Conservation (phyloP, 92 coral and sea anemone genomes). For the Palythoa caribaeorum region DNA sequence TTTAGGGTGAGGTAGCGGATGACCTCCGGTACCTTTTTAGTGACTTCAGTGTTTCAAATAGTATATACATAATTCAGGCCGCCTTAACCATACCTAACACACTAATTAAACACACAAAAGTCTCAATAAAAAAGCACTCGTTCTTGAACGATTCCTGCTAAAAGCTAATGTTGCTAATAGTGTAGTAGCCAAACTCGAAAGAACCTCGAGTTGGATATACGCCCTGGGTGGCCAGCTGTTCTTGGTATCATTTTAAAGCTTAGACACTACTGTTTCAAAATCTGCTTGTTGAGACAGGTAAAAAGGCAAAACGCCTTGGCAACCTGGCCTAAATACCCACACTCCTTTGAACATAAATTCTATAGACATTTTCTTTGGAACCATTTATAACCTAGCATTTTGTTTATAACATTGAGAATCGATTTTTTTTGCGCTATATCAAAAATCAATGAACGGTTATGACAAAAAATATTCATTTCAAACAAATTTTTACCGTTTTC, state of each 20-base stretch:
- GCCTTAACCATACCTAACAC: no score
- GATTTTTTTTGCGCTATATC: background rate
- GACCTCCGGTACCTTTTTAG: no score
- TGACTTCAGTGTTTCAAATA: no score
- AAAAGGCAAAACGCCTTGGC: background rate
- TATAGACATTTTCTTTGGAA: background rate
- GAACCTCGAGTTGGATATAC: no score
- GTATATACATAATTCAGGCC: no score
- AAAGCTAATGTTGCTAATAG: no score
- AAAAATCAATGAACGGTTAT: background rate
- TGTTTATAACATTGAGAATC: background rate
- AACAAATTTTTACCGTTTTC: background rate
- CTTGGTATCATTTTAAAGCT: background rate
- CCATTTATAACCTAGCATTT: background rate
- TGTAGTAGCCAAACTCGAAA: no score
- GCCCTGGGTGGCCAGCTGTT: no score
- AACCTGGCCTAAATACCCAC: background rate
- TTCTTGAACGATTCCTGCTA: no score
- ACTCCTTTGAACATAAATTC: background rate
- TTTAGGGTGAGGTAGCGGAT: no score
- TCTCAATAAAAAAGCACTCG: no score
- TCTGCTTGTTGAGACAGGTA: background rate
- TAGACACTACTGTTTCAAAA: background rate
- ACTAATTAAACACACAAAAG: no score
- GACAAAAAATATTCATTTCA: background rate